phyloP scores from a whole-genome alignment of 2,797 vertebrate species.

The Cynodonichthys magdalenae region DNA sequence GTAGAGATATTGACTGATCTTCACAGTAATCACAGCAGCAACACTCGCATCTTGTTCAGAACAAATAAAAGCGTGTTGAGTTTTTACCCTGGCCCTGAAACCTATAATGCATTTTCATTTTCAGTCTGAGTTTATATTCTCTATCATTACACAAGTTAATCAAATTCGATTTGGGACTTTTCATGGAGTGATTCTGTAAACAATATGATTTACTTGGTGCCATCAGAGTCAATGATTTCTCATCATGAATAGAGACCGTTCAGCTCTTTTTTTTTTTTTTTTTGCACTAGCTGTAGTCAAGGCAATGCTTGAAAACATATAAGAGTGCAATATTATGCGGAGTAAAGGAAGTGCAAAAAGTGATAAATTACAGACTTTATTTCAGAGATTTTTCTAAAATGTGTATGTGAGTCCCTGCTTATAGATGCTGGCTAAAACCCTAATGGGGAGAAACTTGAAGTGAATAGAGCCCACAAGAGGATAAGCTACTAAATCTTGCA shows the following conservation, averaged over 20 bases:
- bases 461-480: conserved; percentile 98
- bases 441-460: conserved; percentile 99
- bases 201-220: conserved; percentile 47
- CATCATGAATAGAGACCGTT: conserved; percentile 72
- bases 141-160: conserved; percentile 39
- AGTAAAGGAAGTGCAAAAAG: conserved; percentile 76
- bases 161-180: conserved; percentile 51
- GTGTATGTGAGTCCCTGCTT: conserved; percentile 94
- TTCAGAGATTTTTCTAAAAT: conserved; percentile 82
- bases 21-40: conserved; percentile 27
- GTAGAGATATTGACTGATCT: conserved; percentile 39
- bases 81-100: conserved; percentile 14
- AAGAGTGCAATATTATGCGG: conserved; percentile 80
- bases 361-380: conserved; percentile 95
- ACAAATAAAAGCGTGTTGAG: conserved; percentile 23
- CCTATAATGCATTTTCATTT: conserved; percentile 9
- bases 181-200: conserved; percentile 45
- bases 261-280: conserved; percentile 67
- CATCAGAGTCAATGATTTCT: conserved; percentile 38
- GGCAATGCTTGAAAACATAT: conserved; percentile 86
- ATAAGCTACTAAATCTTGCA: conserved; percentile 99
- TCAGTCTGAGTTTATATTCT: conserved; percentile 40
- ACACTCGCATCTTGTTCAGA: conserved; percentile 13
- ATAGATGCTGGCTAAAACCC: conserved; percentile 94
- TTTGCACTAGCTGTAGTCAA: conserved; percentile 78